A percentile compares a stretch with the other conserved stretches of the same genome.
phyloP scores from a whole-genome alignment of 1,140 invertebrate species.

The Drosophila tristis region DNA sequence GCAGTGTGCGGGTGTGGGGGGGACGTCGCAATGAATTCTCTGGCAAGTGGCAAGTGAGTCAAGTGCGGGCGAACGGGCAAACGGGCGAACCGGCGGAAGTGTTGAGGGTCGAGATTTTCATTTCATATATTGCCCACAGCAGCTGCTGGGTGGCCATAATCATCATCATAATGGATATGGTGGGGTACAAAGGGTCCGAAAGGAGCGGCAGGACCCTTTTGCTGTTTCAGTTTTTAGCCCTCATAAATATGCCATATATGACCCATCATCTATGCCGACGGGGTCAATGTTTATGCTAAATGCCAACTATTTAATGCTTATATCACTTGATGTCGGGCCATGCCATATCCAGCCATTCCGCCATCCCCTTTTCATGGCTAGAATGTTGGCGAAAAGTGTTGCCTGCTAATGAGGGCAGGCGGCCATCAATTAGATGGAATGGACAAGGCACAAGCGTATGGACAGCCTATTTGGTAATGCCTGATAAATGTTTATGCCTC shows the following conservation, averaged over 20 bases:
- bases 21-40: slow-evolving; percentile 36
- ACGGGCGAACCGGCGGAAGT: neutral
- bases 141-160: slow-evolving; percentile 43
- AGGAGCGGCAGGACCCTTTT: slow-evolving; percentile 5
- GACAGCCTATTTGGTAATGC: too few species aligned
- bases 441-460: too few species aligned
- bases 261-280: slow-evolving; percentile 1
- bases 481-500: too few species aligned
- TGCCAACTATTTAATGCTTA: slow-evolving; percentile 36
- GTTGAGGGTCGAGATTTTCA: slow-evolving; percentile 43
- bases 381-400: too few species aligned
- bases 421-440: too few species aligned
- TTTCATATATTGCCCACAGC: slow-evolving; percentile 53
- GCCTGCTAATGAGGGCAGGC: too few species aligned
- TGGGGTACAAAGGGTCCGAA: neutral
- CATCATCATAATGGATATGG: slow-evolving; percentile 37
- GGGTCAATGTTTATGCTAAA: slow-evolving; percentile 39
- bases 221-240: slow-evolving; percentile 26
- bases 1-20: neutral
- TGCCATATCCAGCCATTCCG: too few species aligned
- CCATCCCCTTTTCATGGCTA: too few species aligned
- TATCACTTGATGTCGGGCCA: neutral
- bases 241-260: slow-evolving; percentile 24
- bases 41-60: slow-evolving; percentile 31
- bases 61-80: slow-evolving; percentile 16